Evolutionary conservation across 2,888 invertebrate species (phyloP).

Genomic region (Coelopa pilipes): DNA sequence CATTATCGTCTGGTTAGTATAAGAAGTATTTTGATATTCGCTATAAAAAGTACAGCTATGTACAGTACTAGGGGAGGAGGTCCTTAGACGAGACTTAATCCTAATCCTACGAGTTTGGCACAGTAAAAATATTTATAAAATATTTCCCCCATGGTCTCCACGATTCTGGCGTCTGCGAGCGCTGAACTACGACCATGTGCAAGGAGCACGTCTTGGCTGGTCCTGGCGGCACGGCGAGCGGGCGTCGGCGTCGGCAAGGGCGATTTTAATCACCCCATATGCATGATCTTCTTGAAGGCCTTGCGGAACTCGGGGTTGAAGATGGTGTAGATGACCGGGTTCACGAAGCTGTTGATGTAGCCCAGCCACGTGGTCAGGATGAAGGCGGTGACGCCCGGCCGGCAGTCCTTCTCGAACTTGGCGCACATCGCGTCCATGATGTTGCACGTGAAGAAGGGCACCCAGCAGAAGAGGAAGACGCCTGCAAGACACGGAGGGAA

Average conservation of each 20-base stretch:
- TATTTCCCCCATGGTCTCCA: conserved; percentile 18
- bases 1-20: too few species aligned
- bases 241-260: conserved; percentile 5
- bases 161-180: not conserved
- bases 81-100: conserved; percentile 14
- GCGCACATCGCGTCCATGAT: conserved; percentile 97
- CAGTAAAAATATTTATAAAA: conserved; percentile 47
- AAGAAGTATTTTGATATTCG: conserved; percentile 6
- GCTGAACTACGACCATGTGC: not conserved
- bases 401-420: conserved; percentile 81
- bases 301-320: conserved; percentile 98
- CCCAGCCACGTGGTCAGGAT: conserved; percentile 97
- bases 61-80: not conserved
- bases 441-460: conserved; percentile 98
- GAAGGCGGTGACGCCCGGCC: conserved; percentile 88
- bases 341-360: conserved; percentile 95
- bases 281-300: conserved; percentile 95
- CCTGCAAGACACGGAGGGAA: conserved; percentile 71
- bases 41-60: conserved; percentile 19
- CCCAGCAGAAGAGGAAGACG: conserved; percentile 98
- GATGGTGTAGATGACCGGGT: conserved; percentile 94
- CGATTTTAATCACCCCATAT: conserved; percentile 69
- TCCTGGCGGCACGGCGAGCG: too few species aligned
- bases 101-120: conserved; percentile 45
- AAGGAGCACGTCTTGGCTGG: too few species aligned